These are phyloP conservation scores for Indicator maculatus DNA, from an alignment of 2,113 vertebrate species.

Conservation along the genomic window DNA sequence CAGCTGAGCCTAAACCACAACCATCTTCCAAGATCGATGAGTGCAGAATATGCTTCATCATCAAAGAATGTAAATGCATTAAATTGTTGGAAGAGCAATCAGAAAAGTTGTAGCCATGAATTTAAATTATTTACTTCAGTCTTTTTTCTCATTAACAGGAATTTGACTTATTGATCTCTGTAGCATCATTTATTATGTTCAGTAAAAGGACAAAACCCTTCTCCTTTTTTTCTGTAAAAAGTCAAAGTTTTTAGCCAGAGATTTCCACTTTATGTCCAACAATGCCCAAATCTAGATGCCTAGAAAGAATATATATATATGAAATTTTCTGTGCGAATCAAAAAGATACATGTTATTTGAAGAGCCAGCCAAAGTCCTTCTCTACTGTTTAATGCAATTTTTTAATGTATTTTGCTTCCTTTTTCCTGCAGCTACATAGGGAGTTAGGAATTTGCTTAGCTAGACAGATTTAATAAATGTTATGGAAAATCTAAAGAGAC, in stretches of 20 bases:
- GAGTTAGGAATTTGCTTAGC: background rate
- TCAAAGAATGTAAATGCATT: background rate
- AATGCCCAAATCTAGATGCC: background rate
- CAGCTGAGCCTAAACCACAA: background rate
- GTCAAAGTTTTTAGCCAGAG: background rate
- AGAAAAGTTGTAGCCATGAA: background rate
- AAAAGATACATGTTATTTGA: background rate
- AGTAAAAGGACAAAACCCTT: background rate
- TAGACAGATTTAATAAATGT: background rate
- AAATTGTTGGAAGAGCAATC: background rate
- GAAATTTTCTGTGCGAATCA: background rate
- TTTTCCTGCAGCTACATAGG: background rate
- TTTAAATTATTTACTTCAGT: slow-evolving; percentile 5
- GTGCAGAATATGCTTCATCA: background rate
- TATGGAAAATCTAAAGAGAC: background rate
- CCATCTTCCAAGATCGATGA: background rate
- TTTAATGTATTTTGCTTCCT: background rate
- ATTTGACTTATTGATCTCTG: background rate
- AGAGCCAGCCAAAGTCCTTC: background rate
- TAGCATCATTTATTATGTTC: background rate
- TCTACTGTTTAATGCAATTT: background rate
- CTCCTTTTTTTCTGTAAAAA: background rate
- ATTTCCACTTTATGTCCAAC: background rate
- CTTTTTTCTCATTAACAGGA: background rate
- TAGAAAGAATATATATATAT: background rate